A percentile compares a stretch with the other conserved stretches of the same genome.
These are phyloP conservation scores for Heliothis subflexa DNA, from an alignment of 1,140 invertebrate genomes.

Conservation along the genomic window DNA sequence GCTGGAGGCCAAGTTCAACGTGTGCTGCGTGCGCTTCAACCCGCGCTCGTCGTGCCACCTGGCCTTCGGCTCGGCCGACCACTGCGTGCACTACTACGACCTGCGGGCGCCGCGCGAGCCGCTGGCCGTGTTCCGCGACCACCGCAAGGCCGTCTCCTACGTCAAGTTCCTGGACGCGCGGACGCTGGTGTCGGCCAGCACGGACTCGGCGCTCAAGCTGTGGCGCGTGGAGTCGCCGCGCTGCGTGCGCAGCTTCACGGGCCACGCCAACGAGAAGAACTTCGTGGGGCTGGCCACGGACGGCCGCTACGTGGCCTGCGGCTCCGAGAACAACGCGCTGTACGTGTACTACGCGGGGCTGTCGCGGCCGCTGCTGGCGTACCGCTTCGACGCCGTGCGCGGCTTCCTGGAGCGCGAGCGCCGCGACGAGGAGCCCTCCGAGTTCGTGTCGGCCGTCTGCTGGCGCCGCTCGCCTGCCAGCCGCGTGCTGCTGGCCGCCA, in stretches of 20 bases:
- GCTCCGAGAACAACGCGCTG: constrained; percentile 97
- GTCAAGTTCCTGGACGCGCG: constrained; percentile 97
- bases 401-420: constrained; percentile 93
- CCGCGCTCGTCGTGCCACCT: constrained; percentile 94
- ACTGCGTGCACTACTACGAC: constrained; percentile 99
- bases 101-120: constrained; percentile 94
- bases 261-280: constrained; percentile 98
- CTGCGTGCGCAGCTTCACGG: constrained; percentile 95
- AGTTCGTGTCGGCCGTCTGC: constrained; percentile 98
- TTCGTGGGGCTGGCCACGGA: constrained; percentile 98
- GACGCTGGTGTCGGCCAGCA: constrained; percentile 97
- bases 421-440: constrained; percentile 93
- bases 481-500: constrained; percentile 95
- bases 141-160: constrained; percentile 98
- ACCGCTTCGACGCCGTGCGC: constrained; percentile 94
- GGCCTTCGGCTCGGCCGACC: constrained; percentile 98
- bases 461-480: constrained; percentile 92
- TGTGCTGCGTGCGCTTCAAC: constrained; percentile 99
- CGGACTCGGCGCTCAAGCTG: constrained; percentile 97
- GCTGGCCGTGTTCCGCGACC: constrained; percentile 95
- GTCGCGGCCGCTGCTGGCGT: constrained; percentile 94
- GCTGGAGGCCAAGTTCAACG: constrained; percentile 87
- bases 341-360: constrained; percentile 98
- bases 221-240: constrained; percentile 95
- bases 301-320: constrained; percentile 97